Evolutionary conservation across 2,888 invertebrate genomes (phyloP), one percentile per base, ranked within the genome.

Genomic region (Pterostichus madidus): DNA sequence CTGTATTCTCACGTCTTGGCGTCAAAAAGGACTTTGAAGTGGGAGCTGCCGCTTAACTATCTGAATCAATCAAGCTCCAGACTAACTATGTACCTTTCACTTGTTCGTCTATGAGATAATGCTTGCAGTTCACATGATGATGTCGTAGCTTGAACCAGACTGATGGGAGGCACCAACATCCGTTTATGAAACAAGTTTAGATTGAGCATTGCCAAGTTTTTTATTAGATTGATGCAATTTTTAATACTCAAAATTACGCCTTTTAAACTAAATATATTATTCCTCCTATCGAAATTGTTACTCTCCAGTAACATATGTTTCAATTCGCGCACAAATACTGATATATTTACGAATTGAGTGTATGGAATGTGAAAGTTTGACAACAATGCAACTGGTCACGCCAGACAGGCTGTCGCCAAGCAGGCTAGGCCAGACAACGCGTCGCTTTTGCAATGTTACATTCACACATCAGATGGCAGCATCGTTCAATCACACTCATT

Each of bases 361-460:
- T 91, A 84, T 86, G 89, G 89, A 89, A 90, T 93, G 92, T 87
- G 91, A 88, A 88, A 88, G 88, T 87, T 86, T 91, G 94, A 93
- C 95, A 95, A 94, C 95, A 90, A 85, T 89, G 94, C 92, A 89
- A 88, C 85, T 91, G 93, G 93, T 94, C 94, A 94, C 93, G 94
- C 95, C 95, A 96, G 96, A 96, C 96, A 96, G 95, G 95, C 95
- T 96, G 96, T 96, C 96, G 96, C 96, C 96, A 93, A 94, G 93
- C 94, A 93, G 92, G 94, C 92, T 93, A 93, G 92, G 93, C 94
- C 94, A 94, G 95, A 95, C 94, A 94, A 92, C 92, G 93, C 94
- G 94, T 94, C 94, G 94, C 93, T 93, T 91, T 90, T 64, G 64
- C 53, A 52, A 39, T 56, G 31, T n/a, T 68, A 46, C 71, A 71